A percentile compares a stretch with the other conserved stretches of the same genome.
These are phyloP conservation scores for Todus mexicanus DNA, from an alignment of 2,797 vertebrate genomes.

Conservation along the genomic window DNA sequence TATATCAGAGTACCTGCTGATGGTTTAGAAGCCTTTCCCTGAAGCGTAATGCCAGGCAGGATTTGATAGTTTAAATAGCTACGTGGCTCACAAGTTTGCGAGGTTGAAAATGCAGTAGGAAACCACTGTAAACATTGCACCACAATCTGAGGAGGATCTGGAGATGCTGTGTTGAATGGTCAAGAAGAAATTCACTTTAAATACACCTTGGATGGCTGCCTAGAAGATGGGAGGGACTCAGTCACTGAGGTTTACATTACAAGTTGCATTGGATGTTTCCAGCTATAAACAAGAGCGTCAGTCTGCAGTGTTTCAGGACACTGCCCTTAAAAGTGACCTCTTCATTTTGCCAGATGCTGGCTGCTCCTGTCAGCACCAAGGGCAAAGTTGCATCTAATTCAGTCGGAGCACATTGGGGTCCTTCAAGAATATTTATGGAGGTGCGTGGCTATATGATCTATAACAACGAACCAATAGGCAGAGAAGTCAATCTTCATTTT, in stretches of 20 bases:
- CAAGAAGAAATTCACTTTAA: slow-evolving; percentile 33
- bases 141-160: slow-evolving; percentile 12
- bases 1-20: not conserved
- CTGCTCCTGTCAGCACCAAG: not conserved
- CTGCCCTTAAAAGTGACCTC: not conserved
- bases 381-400: not conserved
- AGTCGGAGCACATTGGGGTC: not conserved
- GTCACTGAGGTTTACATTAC: slow-evolving; percentile 21
- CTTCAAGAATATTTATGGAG: not conserved
- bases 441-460: not conserved
- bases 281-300: not conserved
- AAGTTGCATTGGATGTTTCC: not conserved
- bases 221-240: slow-evolving; percentile 25
- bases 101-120: slow-evolving; percentile 49
- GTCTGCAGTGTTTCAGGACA: not conserved
- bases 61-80: slow-evolving; percentile 13
- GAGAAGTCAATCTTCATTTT: not conserved
- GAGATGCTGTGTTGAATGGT: slow-evolving; percentile 1
- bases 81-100: not conserved
- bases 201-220: slow-evolving; percentile 3
- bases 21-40: not conserved
- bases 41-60: not conserved
- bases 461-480: not conserved
- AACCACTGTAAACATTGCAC: slow-evolving; percentile 48
- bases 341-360: not conserved